phyloP scores from a whole-genome alignment of 2,888 invertebrate genomes.

The Drosophila anomelani region DNA sequence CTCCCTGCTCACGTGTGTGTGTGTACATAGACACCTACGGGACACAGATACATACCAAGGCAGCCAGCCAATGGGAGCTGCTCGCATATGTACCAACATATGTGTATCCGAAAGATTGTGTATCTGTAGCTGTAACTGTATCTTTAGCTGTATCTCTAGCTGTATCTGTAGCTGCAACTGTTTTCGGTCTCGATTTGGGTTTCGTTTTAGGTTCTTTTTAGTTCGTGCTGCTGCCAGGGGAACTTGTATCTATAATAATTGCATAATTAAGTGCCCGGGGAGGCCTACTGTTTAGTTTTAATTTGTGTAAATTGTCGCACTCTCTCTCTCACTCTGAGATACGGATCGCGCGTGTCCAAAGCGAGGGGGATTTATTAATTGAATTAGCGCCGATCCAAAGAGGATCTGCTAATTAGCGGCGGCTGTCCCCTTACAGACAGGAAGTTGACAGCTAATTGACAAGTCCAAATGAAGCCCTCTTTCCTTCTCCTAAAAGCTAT shows the following conservation, averaged over 20 bases:
- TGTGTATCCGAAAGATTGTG: conserved; percentile 40
- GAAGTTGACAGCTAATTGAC: conserved; percentile 76
- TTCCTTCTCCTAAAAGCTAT: neutral
- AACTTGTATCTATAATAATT: conserved; percentile 37
- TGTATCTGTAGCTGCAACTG: conserved; percentile 26
- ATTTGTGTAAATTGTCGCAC: conserved; percentile 46
- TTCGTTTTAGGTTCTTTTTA: neutral
- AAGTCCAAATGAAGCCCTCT: conserved; percentile 21
- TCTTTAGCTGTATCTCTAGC: conserved; percentile 14
- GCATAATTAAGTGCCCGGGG: conserved; percentile 44
- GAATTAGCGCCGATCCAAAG: conserved; percentile 63
- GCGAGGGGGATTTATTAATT: conserved; percentile 63
- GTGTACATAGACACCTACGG: conserved; percentile 42
- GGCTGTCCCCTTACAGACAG: conserved; percentile 49
- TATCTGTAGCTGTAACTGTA: conserved; percentile 18
- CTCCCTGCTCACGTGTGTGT: conserved; percentile 13
- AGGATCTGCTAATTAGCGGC: conserved; percentile 59
- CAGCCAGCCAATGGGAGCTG: conserved; percentile 56
- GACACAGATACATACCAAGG: conserved; percentile 7
- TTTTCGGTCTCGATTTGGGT: conserved; percentile 25
- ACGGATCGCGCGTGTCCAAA: conserved; percentile 54
- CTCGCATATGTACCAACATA: conserved; percentile 30
- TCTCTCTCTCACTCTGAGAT: conserved; percentile 26
- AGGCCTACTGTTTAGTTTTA: conserved; percentile 33
- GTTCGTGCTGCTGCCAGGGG: conserved; percentile 21